phyloP scores from a whole-genome alignment of 2,888 invertebrate genomes.

The Beris chalybata region DNA sequence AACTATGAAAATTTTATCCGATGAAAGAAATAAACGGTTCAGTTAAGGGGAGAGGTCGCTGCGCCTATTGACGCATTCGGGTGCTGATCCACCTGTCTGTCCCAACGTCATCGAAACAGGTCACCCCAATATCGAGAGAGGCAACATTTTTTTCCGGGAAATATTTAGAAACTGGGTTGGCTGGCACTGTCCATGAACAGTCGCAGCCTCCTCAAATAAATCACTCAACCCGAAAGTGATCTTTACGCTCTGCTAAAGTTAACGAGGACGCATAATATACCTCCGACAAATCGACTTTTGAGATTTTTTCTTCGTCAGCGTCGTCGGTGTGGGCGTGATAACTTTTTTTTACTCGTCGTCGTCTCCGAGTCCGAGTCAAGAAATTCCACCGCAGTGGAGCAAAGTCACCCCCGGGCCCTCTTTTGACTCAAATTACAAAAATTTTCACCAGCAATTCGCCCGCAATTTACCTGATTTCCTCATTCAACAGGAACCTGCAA shows the following conservation, averaged over 20 bases:
- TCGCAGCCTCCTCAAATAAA: slow-evolving; percentile 7
- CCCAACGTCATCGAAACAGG: too few relatives aligned
- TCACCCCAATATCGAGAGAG: too few relatives aligned
- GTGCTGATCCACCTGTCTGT: too few relatives aligned
- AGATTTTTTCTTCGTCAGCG: slow-evolving; percentile 31
- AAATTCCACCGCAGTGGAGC: slow-evolving; percentile 30
- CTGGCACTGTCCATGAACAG: slow-evolving; percentile 9
- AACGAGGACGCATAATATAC: slow-evolving; percentile 35
- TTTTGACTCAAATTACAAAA: slow-evolving; percentile 1
- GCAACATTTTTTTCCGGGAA: too few relatives aligned
- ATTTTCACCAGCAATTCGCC: background rate
- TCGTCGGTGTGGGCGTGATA: slow-evolving; percentile 37
- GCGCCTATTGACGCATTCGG: too few relatives aligned
- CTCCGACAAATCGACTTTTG: slow-evolving; percentile 19
- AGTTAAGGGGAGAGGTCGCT: too few relatives aligned
- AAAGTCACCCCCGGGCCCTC: background rate
- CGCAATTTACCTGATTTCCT: slow-evolving; percentile 15
- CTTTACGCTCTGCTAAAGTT: slow-evolving; percentile 29
- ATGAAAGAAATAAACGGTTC: too few relatives aligned
- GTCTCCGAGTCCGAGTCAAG: slow-evolving; percentile 27
- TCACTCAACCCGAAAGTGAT: slow-evolving; percentile 29
- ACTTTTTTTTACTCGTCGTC: slow-evolving; percentile 33
- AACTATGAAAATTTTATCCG: too few relatives aligned
- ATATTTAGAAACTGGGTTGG: slow-evolving; percentile 5
- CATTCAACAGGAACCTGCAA: background rate